Evolutionary conservation across 2,113 vertebrate species (phyloP), one percentile per base, ranked within the genome.

Genomic region (Plotosus lineatus): DNA sequence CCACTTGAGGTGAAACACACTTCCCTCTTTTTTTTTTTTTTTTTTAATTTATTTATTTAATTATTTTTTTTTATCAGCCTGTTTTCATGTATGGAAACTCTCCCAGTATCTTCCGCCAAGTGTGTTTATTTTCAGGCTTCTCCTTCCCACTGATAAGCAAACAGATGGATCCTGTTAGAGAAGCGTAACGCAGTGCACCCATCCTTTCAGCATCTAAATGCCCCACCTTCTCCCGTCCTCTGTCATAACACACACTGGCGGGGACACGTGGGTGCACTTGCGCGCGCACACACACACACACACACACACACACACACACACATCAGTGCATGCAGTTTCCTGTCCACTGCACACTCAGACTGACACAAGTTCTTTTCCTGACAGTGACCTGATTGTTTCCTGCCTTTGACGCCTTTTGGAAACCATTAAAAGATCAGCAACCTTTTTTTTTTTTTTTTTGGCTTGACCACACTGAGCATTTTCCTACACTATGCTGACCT

Each of bases 361-460:
- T 87, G 89, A 92, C 89, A 90, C 87, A 87, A 86, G 85, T 84
- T 84, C 87, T 80, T 91, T 94, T 93, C 92, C 92, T 91, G 90
- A 90, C 86, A 87, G 82, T 63, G 87, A 87, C 85, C 82, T 86
- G 86, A 92, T 91, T 90, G 86, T 92, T 93, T 93, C 91, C 91
- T 90, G 87, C 78, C 88, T 91, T 91, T 89, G 85, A 92, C 83
- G 87, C 90, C 89, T 93, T 89, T 80, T 86, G 86, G 84, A 79
- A 66, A 80, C 86, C 88, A 80, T 85, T 87, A 90, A 89, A 82
- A 86, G 81, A 63, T 86, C 78, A 77, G 82, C 60, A 74, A 58
- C 46, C 17, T 42, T 86, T 82, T 78, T 72, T 48, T 53, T 10
- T 74, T 79, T 15, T 42, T 86, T 82, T 78, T 72, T 48, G 48